Evolutionary conservation across 2,888 invertebrate genomes (phyloP), one percentile per base, ranked within the genome.

Genomic region (Scelioninae gen. 2): DNA sequence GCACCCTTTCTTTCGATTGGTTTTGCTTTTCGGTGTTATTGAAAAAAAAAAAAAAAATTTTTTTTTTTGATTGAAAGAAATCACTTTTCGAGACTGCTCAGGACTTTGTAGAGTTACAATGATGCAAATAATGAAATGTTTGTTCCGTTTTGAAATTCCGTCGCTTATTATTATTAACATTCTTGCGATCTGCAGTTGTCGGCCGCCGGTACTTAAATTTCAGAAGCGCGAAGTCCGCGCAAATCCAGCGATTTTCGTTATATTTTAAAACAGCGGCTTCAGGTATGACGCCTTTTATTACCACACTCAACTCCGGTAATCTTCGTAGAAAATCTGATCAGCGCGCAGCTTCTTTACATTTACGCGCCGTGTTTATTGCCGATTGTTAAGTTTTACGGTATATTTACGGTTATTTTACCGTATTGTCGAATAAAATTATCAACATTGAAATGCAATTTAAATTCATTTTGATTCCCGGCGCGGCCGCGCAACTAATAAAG

Each of bases 341-440:
- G 35, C 18, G 43, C 45, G 19, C 37, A 43, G 52, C 63, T 63
- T 63, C 52, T 53, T 52, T 35, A 68, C 69, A 50, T 63, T 70
- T 63, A 63, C 50, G 63, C 63, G 19, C 33, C 55, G 37, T 57
- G 63, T 63, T 70, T 70, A 70, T 63, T 37, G 63, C 22, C 50
- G 28, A 70, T 63, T 70, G 61, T 55, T 43, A 46, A 63, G 63
- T 48, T 70, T 55, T 70, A 70, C 50, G 48, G 48, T 25, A n/a
- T 63, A 63, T 61, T 63, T 50, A 57, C 63, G 70, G 57, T 63
- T 55, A 70, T 35, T 57, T 57, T 33, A 48, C 48, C 65, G 41
- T 57, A 64, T 64, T 55, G 64, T 55, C 55, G 65, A 50, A 41
- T 48, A 39, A 37, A 57, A 65, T 65, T 65, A 65, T 65, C 48